These are phyloP conservation scores for Allophyes oxyacanthae DNA, from an alignment of 2,888 invertebrate species.

Conservation along the genomic window DNA sequence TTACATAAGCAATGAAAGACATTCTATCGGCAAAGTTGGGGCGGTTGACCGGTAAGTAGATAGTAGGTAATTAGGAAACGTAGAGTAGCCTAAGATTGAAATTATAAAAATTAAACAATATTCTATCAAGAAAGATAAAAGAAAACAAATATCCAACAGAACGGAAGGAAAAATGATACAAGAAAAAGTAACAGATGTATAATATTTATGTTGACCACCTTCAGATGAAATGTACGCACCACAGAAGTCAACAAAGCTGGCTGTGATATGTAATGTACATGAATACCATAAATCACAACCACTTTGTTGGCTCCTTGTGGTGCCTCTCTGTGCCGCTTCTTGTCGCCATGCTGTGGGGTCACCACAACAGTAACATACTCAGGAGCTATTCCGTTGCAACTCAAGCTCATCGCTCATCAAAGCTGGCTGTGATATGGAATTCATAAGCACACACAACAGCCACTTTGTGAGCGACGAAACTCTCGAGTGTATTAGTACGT, in stretches of 20 bases:
- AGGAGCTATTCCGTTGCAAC: constrained; percentile 3
- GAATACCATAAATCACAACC: constrained; percentile 93
- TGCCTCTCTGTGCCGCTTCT: not conserved
- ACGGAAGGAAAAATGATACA: not conserved
- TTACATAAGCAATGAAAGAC: too few relatives aligned
- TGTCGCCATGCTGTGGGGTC: not conserved
- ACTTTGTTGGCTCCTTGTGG: constrained; percentile 91
- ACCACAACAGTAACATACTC: not conserved
- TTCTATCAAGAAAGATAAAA: too few relatives aligned
- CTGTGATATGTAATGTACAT: constrained; percentile 96
- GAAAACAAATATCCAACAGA: too few relatives aligned
- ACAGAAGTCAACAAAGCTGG: constrained; percentile 91
- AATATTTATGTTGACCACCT: constrained; percentile 8
- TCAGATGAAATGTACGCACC: constrained; percentile 43
- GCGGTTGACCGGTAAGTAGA: too few relatives aligned
- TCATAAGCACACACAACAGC: constrained; percentile 93
- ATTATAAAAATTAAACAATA: too few relatives aligned
- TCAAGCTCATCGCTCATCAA: constrained; percentile 94
- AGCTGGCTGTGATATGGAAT: constrained; percentile 99
- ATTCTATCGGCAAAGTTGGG: too few relatives aligned
- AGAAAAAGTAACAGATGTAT: constrained; percentile 1
- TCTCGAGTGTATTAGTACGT: constrained; percentile 7
- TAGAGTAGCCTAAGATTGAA: too few relatives aligned
- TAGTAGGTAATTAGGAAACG: too few relatives aligned
- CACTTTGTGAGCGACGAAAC: constrained; percentile 95